Base-by-base conservation (phyloP, 2,113 vertebrate species). In the Otolemur garnettii region DNA sequence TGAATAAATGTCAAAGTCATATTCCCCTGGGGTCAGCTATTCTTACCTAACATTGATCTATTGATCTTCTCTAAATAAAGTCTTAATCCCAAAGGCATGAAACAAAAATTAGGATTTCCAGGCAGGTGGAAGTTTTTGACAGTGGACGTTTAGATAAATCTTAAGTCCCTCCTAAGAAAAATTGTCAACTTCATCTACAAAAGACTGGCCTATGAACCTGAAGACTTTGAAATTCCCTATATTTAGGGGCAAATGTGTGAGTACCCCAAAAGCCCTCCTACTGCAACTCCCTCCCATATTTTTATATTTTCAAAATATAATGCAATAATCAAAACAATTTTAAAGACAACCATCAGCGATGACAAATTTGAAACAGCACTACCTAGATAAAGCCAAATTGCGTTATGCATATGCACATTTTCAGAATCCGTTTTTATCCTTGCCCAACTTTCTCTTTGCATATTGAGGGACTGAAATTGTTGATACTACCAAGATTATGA, bases 391-490 rank as follows among this genome's bases (percentile, higher is more conserved):
- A 88, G 24, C 83, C 30, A 35, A 35, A 62, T 91, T 26, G 53
- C 35, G 18, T 45, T 82, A 42, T 45, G 21, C 7, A 4, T 30
- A 68, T 30, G 18, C n/a, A 13, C 69, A 64, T 57, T 24, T 66
- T 84, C 59, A 88, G 30, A 75, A 14, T 53, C 50, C 38, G 66
- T 68, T 71, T 86, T 89, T n/a, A 72, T 97, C 93, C 87, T 93
- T 79, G 85, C 50, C 66, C 79, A 62, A 86, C 45, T 96, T 93
- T 81, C 87, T 96, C 93, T 96, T 94, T 50, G 45, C 33, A 33
- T 81, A 74, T 10, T 77, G 53, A 85, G 45, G 68, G 93, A 84
- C 87, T 74, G 88, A 90, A 72, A 94, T 98, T 98, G 94, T 86
- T 96, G 75, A 95, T 87, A 94, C 89, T 59, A 38, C 62, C 90